These are phyloP conservation scores for Danionella cerebrum DNA, from an alignment of 2,113 vertebrate species.

Conservation along the genomic window DNA sequence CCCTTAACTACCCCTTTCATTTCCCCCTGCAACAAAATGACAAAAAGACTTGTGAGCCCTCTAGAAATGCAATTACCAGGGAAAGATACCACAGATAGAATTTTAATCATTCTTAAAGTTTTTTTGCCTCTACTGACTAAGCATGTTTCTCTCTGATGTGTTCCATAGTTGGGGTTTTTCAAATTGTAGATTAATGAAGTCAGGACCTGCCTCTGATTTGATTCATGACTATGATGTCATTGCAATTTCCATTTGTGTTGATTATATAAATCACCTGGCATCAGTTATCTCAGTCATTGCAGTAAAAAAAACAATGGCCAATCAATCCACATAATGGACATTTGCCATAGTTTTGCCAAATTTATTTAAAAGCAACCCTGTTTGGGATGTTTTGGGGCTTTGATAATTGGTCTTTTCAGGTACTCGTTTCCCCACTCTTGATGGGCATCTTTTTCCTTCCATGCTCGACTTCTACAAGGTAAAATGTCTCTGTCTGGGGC, in stretches of 20 bases:
- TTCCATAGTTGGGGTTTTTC: not conserved
- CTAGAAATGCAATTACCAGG: not conserved
- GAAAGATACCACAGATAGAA: not conserved
- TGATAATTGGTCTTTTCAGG: not conserved
- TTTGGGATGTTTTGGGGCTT: not conserved
- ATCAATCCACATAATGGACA: not conserved
- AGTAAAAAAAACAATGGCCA: not conserved
- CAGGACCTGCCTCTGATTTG: not conserved
- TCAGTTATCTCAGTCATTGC: not conserved
- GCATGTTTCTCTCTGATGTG: not conserved
- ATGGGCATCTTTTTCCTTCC: not conserved
- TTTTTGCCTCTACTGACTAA: not conserved
- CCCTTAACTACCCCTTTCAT: not conserved
- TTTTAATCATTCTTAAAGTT: not conserved
- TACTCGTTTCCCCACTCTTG: not conserved
- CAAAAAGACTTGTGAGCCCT: conserved; percentile 2
- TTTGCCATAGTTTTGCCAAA: not conserved
- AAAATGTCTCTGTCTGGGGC: not conserved
- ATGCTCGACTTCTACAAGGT: conserved; percentile 6
- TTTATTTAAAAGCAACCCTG: not conserved
- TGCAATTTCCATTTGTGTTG: not conserved
- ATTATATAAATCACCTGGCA: not conserved
- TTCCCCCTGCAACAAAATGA: not conserved
- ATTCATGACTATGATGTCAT: not conserved
- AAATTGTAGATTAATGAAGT: not conserved